These are phyloP conservation scores for Hypena proboscidalis DNA, from an alignment of 2,888 invertebrate species.

Conservation along the genomic window DNA sequence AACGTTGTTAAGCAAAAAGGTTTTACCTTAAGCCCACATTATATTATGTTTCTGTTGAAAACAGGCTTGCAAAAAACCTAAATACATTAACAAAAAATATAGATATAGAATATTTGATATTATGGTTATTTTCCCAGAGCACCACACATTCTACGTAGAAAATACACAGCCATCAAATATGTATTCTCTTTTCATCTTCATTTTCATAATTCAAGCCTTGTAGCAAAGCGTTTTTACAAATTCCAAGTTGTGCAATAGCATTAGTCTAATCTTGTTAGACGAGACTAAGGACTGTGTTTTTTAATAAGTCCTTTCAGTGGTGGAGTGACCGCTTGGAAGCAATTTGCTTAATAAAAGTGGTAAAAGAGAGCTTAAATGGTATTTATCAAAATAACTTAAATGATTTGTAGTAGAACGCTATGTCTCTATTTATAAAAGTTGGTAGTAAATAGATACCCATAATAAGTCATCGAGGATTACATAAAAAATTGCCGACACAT, in stretches of 20 bases:
- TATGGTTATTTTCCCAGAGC: not conserved
- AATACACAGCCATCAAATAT: not conserved
- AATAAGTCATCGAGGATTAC: too few relatives aligned
- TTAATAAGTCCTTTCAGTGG: not conserved
- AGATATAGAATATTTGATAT: constrained; percentile 14
- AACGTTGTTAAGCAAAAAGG: constrained; percentile 13
- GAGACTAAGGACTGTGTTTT: not conserved
- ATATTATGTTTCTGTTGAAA: constrained; percentile 17
- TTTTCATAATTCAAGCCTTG: constrained; percentile 5
- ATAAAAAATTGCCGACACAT: too few relatives aligned
- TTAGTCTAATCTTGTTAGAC: constrained; percentile 1
- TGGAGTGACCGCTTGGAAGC: not conserved
- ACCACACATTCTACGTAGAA: not conserved
- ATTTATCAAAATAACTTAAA: too few relatives aligned
- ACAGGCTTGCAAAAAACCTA: constrained; percentile 1
- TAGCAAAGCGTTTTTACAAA: not conserved
- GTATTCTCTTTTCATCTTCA: not conserved
- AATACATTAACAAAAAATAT: constrained; percentile 6
- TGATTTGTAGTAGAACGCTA: too few relatives aligned
- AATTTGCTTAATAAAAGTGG: too few relatives aligned
- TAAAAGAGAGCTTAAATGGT: too few relatives aligned
- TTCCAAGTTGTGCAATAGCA: not conserved
- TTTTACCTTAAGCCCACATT: constrained; percentile 21
- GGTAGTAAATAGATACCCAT: too few relatives aligned
- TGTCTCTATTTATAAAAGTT: too few relatives aligned